A percentile compares a stretch with the other conserved stretches of the same genome.
Evolutionary conservation across 64 coral and sea anemone species (phyloP).

Genomic region (Montipora efflorescens): DNA sequence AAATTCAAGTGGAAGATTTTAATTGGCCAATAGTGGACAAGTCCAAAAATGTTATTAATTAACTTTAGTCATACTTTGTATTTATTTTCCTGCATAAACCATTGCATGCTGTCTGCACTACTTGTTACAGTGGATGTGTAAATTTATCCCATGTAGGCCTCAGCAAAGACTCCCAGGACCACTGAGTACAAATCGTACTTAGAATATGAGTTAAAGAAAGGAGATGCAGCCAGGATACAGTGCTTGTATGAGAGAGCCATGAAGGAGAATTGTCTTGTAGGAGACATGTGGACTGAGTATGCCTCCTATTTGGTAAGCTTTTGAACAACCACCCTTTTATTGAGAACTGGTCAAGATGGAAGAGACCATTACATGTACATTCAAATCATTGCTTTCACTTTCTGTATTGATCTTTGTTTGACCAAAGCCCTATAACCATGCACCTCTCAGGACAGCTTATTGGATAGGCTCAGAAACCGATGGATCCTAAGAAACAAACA

Average conservation of each 20-base stretch:
- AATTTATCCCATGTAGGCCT: constrained; percentile 1
- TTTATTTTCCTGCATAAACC: no score
- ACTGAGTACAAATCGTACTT: constrained; percentile 81
- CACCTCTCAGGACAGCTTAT: no score
- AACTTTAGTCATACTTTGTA: no score
- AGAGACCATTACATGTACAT: no score
- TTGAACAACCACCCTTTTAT: background rate
- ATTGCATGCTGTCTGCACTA: background rate
- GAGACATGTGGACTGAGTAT: constrained; percentile 91
- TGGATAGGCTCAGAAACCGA: no score
- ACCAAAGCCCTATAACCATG: no score
- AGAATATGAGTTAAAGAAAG: constrained; percentile 87
- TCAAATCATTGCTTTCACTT: background rate
- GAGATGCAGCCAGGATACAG: constrained; percentile 80
- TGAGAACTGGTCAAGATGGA: background rate
- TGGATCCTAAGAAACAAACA: background rate
- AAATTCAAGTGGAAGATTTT: no score
- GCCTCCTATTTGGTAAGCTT: constrained; percentile 80
- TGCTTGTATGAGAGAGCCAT: constrained; percentile 97
- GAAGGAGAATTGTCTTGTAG: constrained; percentile 91
- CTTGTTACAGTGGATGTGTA: background rate
- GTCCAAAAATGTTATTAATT: no score
- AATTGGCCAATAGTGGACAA: no score
- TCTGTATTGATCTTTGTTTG: no score
- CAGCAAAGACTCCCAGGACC: constrained; percentile 47